Evolutionary conservation across 2,113 vertebrate species (phyloP), one percentile per base, ranked within the genome.

Genomic region (Oncorhynchus keta): DNA sequence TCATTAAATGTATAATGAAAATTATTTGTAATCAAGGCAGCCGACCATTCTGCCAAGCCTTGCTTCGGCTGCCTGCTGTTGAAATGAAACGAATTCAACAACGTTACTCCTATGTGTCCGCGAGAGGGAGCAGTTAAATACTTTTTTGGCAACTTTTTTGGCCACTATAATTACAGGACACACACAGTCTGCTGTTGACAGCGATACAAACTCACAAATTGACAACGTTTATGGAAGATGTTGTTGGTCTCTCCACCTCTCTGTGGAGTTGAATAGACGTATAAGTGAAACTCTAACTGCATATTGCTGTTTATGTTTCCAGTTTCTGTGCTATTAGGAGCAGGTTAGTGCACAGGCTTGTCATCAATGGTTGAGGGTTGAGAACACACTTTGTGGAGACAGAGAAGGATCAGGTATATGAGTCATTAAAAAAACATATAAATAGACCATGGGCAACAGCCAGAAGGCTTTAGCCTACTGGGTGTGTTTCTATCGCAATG

Each of bases 71-170:
- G 73, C 76, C 72, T 57, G 9, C 26, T 5, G 0, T 24, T 30
- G 28, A 32, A 57, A 18, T 57, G 1, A 62, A 62, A 18, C 75
- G 30, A 59, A 30, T 77, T 78, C 77, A 81, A 77, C 35, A 45
- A 20, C 32, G 3, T 76, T 81, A 3, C 69, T 8, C 68, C 0
- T 51, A 3, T 1, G 2, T 1, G 22, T 1, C 75, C 83, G 22
- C 13, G 1, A 2, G 80, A 49, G 73, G 87, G 84, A 11, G 81
- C 18, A 14, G 51, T 18, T 68, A 32, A 67, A 67, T 28, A 14
- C n/a, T 14, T 67, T 28, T 32, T 67, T 28, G 14, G 32, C 28
- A 32, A 16, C 12, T 28, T 67, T 32, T 28, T 14, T 66, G 14
- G 4, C 35, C 5, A 35, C 39, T 45, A 12, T 45, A 45, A 45